Evolutionary conservation across 2,113 vertebrate species (phyloP).

Genomic region (Phalacrocorax aristotelis): DNA sequence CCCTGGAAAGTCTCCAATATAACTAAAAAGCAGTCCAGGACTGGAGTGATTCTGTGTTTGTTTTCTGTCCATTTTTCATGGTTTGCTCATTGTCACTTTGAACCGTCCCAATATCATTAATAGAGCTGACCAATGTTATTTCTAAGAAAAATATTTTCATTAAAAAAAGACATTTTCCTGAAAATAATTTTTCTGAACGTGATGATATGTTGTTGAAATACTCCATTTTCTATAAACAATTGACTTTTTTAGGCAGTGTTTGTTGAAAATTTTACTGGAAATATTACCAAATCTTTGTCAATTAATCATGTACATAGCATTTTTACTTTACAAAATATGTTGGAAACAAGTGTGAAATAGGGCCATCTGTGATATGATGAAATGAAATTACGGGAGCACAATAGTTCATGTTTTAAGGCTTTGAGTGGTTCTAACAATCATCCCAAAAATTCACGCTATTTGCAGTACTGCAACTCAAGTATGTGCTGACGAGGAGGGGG

Average conservation of each 20-base stretch:
- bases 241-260: neutral
- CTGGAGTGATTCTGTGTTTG: constrained; percentile 60
- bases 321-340: neutral
- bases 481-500: neutral
- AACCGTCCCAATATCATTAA: constrained; percentile 54
- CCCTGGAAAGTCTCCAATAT: constrained; percentile 64
- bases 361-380: neutral
- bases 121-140: constrained; percentile 44
- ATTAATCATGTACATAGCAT: neutral
- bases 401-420: neutral
- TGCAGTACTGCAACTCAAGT: no score
- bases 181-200: neutral
- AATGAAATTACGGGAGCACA: neutral
- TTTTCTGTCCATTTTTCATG: constrained; percentile 67
- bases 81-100: constrained; percentile 61
- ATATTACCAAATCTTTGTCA: neutral
- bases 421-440: neutral
- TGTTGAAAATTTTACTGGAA: constrained; percentile 35
- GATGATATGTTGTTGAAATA: constrained; percentile 45
- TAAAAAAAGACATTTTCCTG: constrained; percentile 13
- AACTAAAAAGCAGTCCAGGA: constrained; percentile 55
- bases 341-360: neutral
- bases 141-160: constrained; percentile 53
- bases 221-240: constrained; percentile 36
- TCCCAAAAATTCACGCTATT: neutral